Conservation (phyloP, 1,140 invertebrate species). For the Sminthurides bifidus region DNA sequence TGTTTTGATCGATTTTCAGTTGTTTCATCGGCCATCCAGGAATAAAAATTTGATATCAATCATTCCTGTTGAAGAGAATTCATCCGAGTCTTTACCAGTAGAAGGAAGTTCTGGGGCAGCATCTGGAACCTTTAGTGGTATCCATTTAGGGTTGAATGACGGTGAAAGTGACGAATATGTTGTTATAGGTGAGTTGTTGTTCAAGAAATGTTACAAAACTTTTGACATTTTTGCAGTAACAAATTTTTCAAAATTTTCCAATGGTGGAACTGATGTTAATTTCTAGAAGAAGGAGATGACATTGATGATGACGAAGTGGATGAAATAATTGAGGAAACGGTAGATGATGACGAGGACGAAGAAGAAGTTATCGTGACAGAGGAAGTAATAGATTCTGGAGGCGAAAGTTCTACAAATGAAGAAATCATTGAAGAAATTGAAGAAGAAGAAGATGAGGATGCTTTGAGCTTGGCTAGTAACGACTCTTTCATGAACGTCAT, state of each 20-base stretch:
- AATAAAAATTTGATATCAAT: constrained; percentile 8
- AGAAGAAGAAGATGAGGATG: constrained; percentile 3
- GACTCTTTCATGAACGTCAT: constrained; percentile 3
- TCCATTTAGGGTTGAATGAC: not conserved
- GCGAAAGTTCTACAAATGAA: too few relatives aligned
- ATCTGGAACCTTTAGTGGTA: not conserved
- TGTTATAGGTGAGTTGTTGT: not conserved
- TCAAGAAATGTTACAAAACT: not conserved
- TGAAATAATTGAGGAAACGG: constrained; percentile 6
- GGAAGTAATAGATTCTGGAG: constrained; percentile 1
- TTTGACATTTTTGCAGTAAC: not conserved
- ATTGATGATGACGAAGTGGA: constrained; percentile 8
- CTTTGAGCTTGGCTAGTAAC: constrained; percentile 9
- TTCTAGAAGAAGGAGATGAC: constrained; percentile 4
- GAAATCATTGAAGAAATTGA: not conserved
- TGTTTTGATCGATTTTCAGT: not conserved
- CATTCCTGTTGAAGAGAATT: constrained; percentile 1
- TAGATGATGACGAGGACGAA: constrained; percentile 1
- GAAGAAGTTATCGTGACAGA: not conserved
- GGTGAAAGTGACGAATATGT: constrained; percentile 3
- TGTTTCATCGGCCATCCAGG: constrained; percentile 2
- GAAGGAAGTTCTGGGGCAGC: not conserved
- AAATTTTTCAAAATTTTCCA: not conserved
- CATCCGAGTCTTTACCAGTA: not conserved
- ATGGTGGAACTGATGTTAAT: not conserved